phyloP scores from a whole-genome alignment of 2,888 invertebrate genomes.

The Crematogaster levior region DNA sequence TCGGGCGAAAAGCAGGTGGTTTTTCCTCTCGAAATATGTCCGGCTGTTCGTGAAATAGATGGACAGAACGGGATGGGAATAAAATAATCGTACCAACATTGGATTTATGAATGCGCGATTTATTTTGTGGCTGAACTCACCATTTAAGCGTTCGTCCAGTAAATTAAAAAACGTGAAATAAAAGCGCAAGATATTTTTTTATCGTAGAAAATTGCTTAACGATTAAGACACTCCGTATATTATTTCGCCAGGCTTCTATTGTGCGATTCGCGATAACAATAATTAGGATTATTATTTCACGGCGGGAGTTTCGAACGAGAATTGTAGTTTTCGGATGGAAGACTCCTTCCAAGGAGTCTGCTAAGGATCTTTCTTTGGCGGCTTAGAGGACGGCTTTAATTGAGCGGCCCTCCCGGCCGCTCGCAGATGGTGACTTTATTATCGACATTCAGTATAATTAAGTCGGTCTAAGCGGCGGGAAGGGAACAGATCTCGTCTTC shows the following conservation, averaged over 20 bases:
- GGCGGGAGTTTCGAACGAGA: slow-evolving; percentile 48
- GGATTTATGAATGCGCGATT: not conserved
- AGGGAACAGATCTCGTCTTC: slow-evolving; percentile 8
- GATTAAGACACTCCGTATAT: slow-evolving; percentile 18
- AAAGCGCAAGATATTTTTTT: not conserved
- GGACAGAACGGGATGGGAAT: not conserved
- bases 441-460: slow-evolving; percentile 79
- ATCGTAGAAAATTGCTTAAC: not conserved
- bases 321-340: slow-evolving; percentile 47
- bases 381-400: slow-evolving; percentile 76
- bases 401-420: slow-evolving; percentile 70
- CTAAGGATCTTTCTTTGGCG: slow-evolving; percentile 45
- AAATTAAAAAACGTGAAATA: not conserved
- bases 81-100: not conserved
- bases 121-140: not conserved
- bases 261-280: slow-evolving; percentile 47
- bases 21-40: not conserved
- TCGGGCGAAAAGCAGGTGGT: not conserved
- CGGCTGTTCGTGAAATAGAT: not conserved
- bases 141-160: not conserved
- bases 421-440: slow-evolving; percentile 79
- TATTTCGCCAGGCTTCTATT: slow-evolving; percentile 22
- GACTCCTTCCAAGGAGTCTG: slow-evolving; percentile 1
- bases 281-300: slow-evolving; percentile 58
- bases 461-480: slow-evolving; percentile 63